These are phyloP conservation scores for Drosophila fuyamai DNA, from an alignment of 1,140 invertebrate genomes.

Conservation along the genomic window DNA sequence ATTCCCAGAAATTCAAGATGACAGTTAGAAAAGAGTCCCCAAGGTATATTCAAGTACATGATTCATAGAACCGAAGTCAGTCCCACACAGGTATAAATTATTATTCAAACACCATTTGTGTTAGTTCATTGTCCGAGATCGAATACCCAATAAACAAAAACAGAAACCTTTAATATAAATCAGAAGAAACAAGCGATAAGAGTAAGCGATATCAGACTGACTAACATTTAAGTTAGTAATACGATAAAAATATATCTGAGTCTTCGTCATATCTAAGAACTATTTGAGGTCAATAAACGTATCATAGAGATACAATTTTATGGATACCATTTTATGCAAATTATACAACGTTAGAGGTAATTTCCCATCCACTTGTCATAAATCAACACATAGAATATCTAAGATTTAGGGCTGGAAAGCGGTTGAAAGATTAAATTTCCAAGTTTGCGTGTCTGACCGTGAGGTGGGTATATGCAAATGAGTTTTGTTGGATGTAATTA, in stretches of 20 bases:
- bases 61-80: no score
- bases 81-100: no score
- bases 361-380: constrained; percentile 16
- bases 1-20: not conserved
- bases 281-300: not conserved
- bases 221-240: not conserved
- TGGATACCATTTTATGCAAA: not conserved
- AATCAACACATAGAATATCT: constrained; percentile 7
- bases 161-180: not conserved
- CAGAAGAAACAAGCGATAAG: not conserved
- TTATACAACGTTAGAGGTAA: no score
- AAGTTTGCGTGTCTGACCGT: constrained; percentile 14
- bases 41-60: not conserved
- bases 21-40: not conserved
- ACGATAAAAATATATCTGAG: not conserved
- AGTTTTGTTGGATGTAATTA: constrained; percentile 4
- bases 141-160: not conserved
- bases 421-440: constrained; percentile 5
- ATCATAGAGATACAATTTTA: not conserved
- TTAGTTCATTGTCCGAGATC: not conserved
- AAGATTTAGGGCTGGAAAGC: not conserved
- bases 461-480: constrained; percentile 14
- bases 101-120: not conserved
- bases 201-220: not conserved
- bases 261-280: not conserved